Base-by-base conservation (phyloP, 2,113 vertebrate species). In the Vidua macroura region DNA sequence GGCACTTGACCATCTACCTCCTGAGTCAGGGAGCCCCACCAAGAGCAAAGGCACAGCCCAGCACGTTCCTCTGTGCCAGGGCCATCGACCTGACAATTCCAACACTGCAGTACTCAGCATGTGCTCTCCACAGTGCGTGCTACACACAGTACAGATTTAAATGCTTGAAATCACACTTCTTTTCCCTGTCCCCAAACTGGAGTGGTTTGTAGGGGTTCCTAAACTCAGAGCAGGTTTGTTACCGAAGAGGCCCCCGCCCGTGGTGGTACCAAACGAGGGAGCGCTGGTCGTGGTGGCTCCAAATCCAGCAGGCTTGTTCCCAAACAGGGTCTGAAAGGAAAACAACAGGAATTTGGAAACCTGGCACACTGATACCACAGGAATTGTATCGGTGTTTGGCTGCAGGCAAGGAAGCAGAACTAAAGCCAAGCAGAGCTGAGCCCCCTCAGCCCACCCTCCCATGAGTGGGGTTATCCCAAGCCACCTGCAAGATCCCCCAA, bases 271-370 rank as follows among this genome's bases (percentile, higher is more conserved):
- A 52, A 99, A 99, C 1, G 99, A 99, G 9, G 99, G 97, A 19
- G 99, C 98, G 11, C 98, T 99, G 90, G 99, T 99, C 15, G 99
- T 99, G 82, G 99, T 99, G 96, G 99, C 97, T 84, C 99, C 99
- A 75, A 99, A 99, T 43, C 98, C 98, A 13, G 98, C 96, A 9
- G 99, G 97, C 92, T 99, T 99, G 96, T 98, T 99, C 35, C 99
- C 99, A 92, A 99, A 99, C 86, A 99, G 96, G 88, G 98, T 99
- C 98, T 98, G 98, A 63, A 98, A 97, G 33, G 79, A 92, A 66
- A 68, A 82, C 28, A 94, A 81, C 10, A 92, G 13, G 2, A 22
- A 8, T 56, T 15, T 37, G 39, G 76, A 75, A 77, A 92, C 39
- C 24, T 62, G 76, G 80, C 3, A 75, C 23, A 46, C 8, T 11